Evolutionary conservation across 2,797 vertebrate species (phyloP), one percentile per base, ranked within the genome.

Genomic region (Myotis findleyi): DNA sequence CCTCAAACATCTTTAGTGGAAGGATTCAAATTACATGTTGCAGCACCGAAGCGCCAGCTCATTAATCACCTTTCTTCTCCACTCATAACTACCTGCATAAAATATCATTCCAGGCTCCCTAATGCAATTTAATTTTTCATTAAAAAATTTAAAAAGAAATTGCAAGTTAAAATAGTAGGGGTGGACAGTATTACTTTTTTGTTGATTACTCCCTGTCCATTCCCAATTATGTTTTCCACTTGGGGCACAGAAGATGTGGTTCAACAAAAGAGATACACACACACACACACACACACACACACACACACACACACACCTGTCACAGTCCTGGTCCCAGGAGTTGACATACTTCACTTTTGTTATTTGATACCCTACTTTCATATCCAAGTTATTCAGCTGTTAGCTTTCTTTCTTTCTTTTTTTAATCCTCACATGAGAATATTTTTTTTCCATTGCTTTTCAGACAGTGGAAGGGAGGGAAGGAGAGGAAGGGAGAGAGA

Each of bases 111-210:
- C 51, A 84, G 51, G 4, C 51, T 75, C 64, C 38, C 36, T 93
- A 81, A 77, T 38, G 20, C 49, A 92, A 92, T 82, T 95, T 75
- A 80, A 77, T 94, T 95, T 95, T 95, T 94, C 79, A 73, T 88
- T 80, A 81, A 62, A 72, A 69, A 66, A 41, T 75, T 75, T 3
- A 41, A 86, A 64, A 88, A 94, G 16, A 93, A 93, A 93, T 77
- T 41, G 81, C 69, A 68, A 87, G 57, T 59, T 79, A 53, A 75
- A 73, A 27, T 69, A 89, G 80, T 23, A 71, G 76, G 94, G 75
- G 47, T 38, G 23, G 89, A 80, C 23, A 68, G 38, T 55, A 27
- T 84, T 41, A 71, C 30, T 68, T 89, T 87, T 82, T 53, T 84
- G 55, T 87, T 89, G 33, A 71, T 90, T 84, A 73, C 51, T 77